phyloP scores from a whole-genome alignment of 2,797 vertebrate species.

The Sandelia bainsii region DNA sequence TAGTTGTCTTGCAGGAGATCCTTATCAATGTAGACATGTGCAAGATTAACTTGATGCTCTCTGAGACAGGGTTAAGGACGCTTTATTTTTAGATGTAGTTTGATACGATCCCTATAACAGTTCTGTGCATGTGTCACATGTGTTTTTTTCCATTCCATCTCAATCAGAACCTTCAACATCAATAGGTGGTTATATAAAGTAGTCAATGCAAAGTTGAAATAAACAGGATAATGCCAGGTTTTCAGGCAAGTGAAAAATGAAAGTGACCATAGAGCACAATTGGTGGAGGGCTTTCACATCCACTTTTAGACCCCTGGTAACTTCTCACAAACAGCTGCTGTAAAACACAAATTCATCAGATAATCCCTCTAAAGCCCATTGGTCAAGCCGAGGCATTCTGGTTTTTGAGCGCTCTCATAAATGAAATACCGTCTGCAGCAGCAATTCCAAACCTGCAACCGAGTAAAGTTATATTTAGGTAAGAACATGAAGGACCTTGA shows the following conservation, averaged over 20 bases:
- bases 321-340: constrained; percentile 88
- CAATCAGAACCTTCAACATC: constrained; percentile 26
- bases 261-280: constrained; percentile 68
- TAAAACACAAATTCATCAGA: constrained; percentile 90
- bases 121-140: constrained; percentile 8
- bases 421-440: constrained; percentile 85
- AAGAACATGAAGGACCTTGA: constrained; percentile 86
- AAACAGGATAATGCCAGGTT: constrained; percentile 29
- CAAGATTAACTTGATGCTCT: constrained; percentile 61
- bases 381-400: constrained; percentile 88
- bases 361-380: constrained; percentile 87
- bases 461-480: constrained; percentile 85
- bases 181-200: constrained; percentile 10
- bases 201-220: constrained; percentile 34
- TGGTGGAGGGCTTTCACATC: constrained; percentile 69
- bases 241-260: constrained; percentile 69
- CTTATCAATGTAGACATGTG: constrained; percentile 67
- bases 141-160: constrained; percentile 40
- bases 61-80: constrained; percentile 67
- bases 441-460: constrained; percentile 76
- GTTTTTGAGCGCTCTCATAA: constrained; percentile 83
- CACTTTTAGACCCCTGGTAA: constrained; percentile 89
- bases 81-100: constrained; percentile 77
- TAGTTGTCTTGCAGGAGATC: constrained; percentile 71
- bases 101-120: constrained; percentile 54